Percentiles rank a stretch among this genome's conserved stretches.
These are phyloP conservation scores for Melanotaenia nigrans DNA, from an alignment of 2,797 vertebrate genomes.

Conservation along the genomic window DNA sequence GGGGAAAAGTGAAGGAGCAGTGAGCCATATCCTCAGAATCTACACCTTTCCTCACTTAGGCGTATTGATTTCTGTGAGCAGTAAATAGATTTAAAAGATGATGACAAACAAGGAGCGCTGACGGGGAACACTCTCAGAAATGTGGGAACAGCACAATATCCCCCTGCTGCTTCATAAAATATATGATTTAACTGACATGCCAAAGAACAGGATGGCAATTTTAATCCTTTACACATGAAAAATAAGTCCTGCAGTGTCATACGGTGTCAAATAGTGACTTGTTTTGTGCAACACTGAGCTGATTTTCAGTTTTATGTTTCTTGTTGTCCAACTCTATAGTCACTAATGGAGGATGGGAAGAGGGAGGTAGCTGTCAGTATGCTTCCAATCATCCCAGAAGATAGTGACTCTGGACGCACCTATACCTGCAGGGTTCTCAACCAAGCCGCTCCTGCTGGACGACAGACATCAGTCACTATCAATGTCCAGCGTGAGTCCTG, in stretches of 20 bases:
- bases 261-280: slow-evolving; percentile 25
- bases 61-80: slow-evolving; percentile 83
- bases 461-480: slow-evolving; percentile 88
- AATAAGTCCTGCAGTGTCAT: slow-evolving; percentile 56
- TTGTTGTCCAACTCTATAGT: slow-evolving; percentile 68
- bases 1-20: slow-evolving; percentile 44
- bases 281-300: slow-evolving; percentile 19
- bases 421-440: slow-evolving; percentile 91
- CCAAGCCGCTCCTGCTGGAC: slow-evolving; percentile 87
- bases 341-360: slow-evolving; percentile 85
- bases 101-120: slow-evolving; percentile 82
- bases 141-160: slow-evolving; percentile 80
- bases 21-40: slow-evolving; percentile 73
- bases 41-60: slow-evolving; percentile 84
- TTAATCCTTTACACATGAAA: slow-evolving; percentile 61
- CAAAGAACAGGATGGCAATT: slow-evolving; percentile 65
- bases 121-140: slow-evolving; percentile 78
- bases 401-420: slow-evolving; percentile 87
- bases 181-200: slow-evolving; percentile 73
- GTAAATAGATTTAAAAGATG: slow-evolving; percentile 87
- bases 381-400: slow-evolving; percentile 88
- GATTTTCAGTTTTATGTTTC: slow-evolving; percentile 22
- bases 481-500: slow-evolving; percentile 90
- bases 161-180: slow-evolving; percentile 71
- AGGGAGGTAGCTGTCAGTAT: slow-evolving; percentile 86